These are phyloP conservation scores for Myzus persicae DNA, from an alignment of 1,140 invertebrate genomes.

Conservation along the genomic window DNA sequence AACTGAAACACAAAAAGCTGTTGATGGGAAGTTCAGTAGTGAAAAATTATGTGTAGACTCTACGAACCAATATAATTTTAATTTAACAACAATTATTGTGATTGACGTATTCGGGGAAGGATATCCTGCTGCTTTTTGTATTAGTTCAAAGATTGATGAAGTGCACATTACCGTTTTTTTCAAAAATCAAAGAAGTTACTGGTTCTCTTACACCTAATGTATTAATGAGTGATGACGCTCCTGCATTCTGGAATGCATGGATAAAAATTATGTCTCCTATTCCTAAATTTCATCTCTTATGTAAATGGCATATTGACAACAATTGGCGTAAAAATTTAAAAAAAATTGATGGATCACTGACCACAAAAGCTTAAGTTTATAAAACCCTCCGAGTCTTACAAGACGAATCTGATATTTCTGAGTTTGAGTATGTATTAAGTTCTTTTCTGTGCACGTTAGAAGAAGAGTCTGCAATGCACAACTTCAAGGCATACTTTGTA, in stretches of 20 bases:
- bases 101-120: conserved; percentile 59
- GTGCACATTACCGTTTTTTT: conserved; percentile 23
- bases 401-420: neutral
- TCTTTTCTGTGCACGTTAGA: conserved; percentile 25
- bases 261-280: conserved; percentile 33
- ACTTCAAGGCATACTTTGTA: neutral
- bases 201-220: neutral
- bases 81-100: conserved; percentile 55
- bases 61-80: conserved; percentile 44
- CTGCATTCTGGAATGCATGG: too few species aligned
- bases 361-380: neutral
- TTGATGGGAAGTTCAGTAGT: conserved; percentile 41
- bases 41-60: conserved; percentile 54
- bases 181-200: conserved; percentile 10
- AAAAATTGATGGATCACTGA: neutral
- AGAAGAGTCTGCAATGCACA: neutral
- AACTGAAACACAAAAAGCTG: conserved; percentile 50
- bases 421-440: conserved; percentile 7
- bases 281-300: conserved; percentile 34
- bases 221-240: conserved; percentile 52
- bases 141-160: conserved; percentile 31
- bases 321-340: conserved; percentile 44
- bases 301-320: conserved; percentile 53
- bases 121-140: conserved; percentile 15
- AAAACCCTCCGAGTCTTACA: neutral